Evolutionary conservation across 2,888 invertebrate genomes (phyloP).

Genomic region (Meloe dianella): DNA sequence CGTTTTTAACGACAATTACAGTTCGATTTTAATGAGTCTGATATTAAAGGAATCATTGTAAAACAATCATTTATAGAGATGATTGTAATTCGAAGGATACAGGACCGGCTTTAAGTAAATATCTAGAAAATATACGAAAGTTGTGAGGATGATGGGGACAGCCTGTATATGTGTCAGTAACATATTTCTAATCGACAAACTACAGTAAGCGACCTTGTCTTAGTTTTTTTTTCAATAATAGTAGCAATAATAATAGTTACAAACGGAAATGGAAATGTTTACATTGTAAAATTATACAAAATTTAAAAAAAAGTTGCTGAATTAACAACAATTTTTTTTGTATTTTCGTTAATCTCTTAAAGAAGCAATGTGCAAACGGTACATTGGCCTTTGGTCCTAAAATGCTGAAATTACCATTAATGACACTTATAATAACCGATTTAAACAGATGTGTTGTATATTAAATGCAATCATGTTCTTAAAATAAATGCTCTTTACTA

Average conservation of each 20-base stretch:
- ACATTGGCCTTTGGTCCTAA: slow-evolving; percentile 4
- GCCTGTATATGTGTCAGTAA: neutral
- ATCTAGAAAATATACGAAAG: neutral
- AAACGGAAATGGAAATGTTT: slow-evolving; percentile 5
- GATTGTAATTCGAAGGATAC: no score
- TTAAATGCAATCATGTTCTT: neutral
- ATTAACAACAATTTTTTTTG: no score
- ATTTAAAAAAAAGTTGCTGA: neutral
- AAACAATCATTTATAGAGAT: no score
- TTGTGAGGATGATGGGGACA: no score
- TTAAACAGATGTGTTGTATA: neutral
- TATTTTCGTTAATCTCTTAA: neutral
- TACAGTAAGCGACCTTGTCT: neutral
- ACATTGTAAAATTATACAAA: neutral
- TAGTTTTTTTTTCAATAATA: neutral
- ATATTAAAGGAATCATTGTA: no score
- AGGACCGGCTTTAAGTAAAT: no score
- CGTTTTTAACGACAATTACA: no score
- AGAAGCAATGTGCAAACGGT: neutral
- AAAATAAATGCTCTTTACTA: neutral
- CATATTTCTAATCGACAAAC: neutral
- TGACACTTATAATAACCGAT: neutral
- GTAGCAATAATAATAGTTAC: neutral
- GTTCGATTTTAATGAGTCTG: no score
- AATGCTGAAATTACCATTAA: neutral